Evolutionary conservation across 2,888 invertebrate species (phyloP).

Genomic region (Lepidochrysops patricia): DNA sequence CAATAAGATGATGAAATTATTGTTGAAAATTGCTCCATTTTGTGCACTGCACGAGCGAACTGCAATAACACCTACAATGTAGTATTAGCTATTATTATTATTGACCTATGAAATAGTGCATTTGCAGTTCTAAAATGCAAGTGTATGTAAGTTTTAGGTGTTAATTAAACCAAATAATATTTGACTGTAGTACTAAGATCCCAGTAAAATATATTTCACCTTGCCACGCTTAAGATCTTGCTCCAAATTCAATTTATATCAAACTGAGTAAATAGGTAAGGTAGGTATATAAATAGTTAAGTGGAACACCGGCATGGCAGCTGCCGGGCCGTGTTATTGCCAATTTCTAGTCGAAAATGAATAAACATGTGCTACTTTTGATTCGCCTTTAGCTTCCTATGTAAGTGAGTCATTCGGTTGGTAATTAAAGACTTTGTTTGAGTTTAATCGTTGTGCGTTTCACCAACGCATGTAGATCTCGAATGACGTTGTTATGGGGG

Average conservation of each 20-base stretch:
- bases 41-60: background rate
- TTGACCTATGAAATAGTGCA: background rate
- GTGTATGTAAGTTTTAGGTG: no score
- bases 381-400: background rate
- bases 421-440: background rate
- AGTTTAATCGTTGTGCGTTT: background rate
- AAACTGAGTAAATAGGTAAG: background rate
- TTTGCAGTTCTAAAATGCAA: background rate
- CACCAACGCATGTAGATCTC: no score
- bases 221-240: background rate
- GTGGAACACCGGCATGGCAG: background rate
- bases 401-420: background rate
- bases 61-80: background rate
- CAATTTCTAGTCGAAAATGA: background rate
- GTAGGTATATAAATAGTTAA: background rate
- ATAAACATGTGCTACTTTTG: background rate
- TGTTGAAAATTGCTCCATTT: conserved; percentile 12
- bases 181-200: no score
- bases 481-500: no score
- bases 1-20: conserved; percentile 19
- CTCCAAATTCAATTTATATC: background rate
- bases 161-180: no score
- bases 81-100: background rate
- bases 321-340: background rate
- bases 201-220: no score